A percentile compares a stretch with the other conserved stretches of the same genome.
Conservation (phyloP, 2,113 vertebrate species). For the Gymnorhina tibicen region DNA sequence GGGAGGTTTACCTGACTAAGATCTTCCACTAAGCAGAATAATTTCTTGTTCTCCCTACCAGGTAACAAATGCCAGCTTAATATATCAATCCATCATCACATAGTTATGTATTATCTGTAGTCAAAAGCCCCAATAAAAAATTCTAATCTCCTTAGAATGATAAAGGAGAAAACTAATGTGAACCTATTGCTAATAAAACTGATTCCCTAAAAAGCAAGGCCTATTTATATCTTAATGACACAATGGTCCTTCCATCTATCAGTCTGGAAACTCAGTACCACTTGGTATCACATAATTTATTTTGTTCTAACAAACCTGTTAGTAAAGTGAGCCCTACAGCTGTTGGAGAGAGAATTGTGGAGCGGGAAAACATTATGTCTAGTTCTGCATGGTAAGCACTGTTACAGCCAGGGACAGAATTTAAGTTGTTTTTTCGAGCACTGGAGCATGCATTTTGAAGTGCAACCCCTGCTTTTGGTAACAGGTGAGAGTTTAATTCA, state of each 20-base stretch:
- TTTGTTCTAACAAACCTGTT: background rate
- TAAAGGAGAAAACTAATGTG: background rate
- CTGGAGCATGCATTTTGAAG: background rate
- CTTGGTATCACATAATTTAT: background rate
- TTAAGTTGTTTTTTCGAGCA: background rate
- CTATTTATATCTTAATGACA: background rate
- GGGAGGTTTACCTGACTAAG: conserved; percentile 25
- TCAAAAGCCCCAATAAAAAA: conserved; percentile 11
- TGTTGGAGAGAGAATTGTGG: background rate
- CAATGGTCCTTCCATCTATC: background rate
- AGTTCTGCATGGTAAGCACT: background rate
- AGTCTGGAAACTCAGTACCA: background rate
- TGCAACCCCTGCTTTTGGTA: background rate
- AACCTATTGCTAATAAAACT: conserved; percentile 1
- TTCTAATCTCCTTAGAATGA: conserved; percentile 3
- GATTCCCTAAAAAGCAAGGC: conserved; percentile 1
- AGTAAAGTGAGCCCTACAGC: background rate
- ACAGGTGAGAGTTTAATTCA: background rate
- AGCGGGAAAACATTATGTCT: background rate
- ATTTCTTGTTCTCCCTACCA: conserved; percentile 18
- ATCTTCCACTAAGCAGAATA: conserved; percentile 9
- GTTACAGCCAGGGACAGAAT: background rate
- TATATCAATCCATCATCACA: background rate
- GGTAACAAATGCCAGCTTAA: conserved; percentile 33
- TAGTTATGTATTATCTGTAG: background rate